Base-by-base conservation (phyloP, 2,888 invertebrate species). In the Teleiodes luculella region DNA sequence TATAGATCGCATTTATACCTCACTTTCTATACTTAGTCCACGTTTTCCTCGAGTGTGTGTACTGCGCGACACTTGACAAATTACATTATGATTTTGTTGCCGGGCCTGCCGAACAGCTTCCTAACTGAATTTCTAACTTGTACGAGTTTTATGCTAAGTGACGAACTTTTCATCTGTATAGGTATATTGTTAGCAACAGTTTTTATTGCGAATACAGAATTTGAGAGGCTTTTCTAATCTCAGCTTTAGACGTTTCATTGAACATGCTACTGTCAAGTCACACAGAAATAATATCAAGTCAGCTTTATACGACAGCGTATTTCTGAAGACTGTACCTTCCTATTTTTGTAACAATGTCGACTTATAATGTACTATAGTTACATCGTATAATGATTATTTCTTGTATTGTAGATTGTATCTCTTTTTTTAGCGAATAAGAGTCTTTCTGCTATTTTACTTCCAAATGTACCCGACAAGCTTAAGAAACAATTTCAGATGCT, bases 31-130 rank as follows among this genome's bases (percentile, higher is more conserved):
- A 14, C 46, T 14, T 8, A 30, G 46, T 16, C 30, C 31, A 46
- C 30, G 31, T 16, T 31, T 30, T 37, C 31, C 7, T 36, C 13
- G 20, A 6, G 31, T 24, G 41, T 50, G 30, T 52, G 47, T 56
- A 66, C 62, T 53, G 61, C 62, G 58, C 71, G 76, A 75, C 76
- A 72, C 66, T 72, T 83, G 81, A 82, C 74, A 83, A 83, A 83
- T 86, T 77, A 76, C 75, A 68, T 80, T 80, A 79, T 80, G 74
- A 81, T 82, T 79, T 78, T 76, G 77, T 78, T 80, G 67, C 68
- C 63, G 62, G 64, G 66, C 67, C 67, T 64, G 65, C 63, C 66
- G 65, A 74, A 75, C 69, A 68, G 70, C 67, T 63, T 67, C 63
- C 61, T 70, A 72, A 78, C 70, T 76, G 74, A 72, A 76, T 77